These are phyloP conservation scores for Xestoiulus laeticollis DNA, from an alignment of 2,888 invertebrate genomes.

Conservation along the genomic window DNA sequence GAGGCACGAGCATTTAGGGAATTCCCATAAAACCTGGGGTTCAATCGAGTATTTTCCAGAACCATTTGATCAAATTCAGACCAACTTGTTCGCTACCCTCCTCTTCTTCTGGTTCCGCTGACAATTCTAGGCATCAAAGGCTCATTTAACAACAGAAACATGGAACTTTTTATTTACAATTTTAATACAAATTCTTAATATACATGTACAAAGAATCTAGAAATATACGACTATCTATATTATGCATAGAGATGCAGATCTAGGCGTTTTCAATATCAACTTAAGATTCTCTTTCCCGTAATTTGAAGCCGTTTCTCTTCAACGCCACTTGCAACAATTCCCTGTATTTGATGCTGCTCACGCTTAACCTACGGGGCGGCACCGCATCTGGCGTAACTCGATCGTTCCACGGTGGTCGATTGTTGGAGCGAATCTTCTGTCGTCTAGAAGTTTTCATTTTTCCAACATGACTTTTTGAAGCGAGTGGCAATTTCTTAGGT, in stretches of 20 bases:
- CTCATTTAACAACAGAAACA: not conserved
- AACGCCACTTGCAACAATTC: conserved; percentile 34
- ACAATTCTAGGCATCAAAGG: no score
- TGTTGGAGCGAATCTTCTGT: not conserved
- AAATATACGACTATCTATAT: not conserved
- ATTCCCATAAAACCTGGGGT: no score
- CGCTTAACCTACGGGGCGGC: not conserved
- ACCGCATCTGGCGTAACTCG: not conserved
- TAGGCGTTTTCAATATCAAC: not conserved
- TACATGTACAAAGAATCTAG: not conserved
- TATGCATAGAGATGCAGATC: not conserved
- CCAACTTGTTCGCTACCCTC: no score
- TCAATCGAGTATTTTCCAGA: no score
- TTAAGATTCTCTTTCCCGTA: not conserved
- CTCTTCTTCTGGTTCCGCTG: no score
- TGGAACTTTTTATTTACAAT: not conserved
- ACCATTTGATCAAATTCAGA: no score
- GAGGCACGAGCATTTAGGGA: no score
- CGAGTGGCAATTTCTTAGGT: not conserved
- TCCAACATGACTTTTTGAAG: not conserved
- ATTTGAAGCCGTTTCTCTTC: conserved; percentile 39
- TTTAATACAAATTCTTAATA: not conserved
- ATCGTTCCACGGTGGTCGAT: not conserved
- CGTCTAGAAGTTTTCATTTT: not conserved
- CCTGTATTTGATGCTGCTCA: not conserved